These are phyloP conservation scores for Balearica regulorum DNA, from an alignment of 2,797 vertebrate species.

Conservation along the genomic window DNA sequence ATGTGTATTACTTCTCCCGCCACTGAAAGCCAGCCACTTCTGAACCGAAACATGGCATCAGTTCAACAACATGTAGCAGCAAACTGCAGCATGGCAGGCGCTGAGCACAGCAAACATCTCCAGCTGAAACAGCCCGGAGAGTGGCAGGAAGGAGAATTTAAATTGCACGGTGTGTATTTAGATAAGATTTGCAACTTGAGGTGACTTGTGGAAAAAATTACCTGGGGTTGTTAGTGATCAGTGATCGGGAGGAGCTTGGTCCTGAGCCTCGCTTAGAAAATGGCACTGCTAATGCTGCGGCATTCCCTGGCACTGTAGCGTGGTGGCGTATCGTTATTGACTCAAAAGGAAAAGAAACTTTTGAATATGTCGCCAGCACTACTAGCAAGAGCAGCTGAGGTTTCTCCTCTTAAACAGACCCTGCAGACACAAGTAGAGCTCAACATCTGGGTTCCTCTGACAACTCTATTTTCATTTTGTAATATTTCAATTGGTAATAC, in stretches of 20 bases:
- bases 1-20: background rate
- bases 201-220: background rate
- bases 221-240: background rate
- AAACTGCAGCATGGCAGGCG: background rate
- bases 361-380: background rate
- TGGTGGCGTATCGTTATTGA: background rate
- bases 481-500: conserved; percentile 17
- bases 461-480: conserved; percentile 12
- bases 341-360: background rate
- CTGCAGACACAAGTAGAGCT: background rate
- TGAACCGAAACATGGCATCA: background rate
- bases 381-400: background rate
- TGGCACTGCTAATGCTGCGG: background rate
- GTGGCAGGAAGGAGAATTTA: background rate
- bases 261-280: background rate
- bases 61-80: background rate
- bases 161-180: background rate
- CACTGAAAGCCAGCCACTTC: background rate
- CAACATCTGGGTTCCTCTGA: background rate
- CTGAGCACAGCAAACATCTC: background rate
- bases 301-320: background rate
- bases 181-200: background rate
- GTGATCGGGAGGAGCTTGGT: background rate
- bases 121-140: background rate
- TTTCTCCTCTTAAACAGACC: background rate